Percentiles rank a stretch among this genome's conserved stretches.
phyloP scores from a whole-genome alignment of 2,888 invertebrate genomes.

The Vesta saturnalis region DNA sequence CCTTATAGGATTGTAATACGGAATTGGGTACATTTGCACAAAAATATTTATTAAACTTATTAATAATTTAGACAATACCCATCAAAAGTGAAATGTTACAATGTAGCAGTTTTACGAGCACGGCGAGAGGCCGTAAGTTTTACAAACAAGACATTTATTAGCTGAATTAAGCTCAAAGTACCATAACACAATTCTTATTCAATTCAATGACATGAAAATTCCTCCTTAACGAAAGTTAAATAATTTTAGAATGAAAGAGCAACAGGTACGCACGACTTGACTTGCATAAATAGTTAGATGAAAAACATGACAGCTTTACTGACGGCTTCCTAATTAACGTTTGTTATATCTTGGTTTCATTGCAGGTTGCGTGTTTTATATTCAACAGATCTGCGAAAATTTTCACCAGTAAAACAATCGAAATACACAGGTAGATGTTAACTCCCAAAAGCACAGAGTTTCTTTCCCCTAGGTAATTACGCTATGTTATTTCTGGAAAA shows the following conservation, averaged over 20 bases:
- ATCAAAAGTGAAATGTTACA: background rate
- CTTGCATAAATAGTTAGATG: conserved; percentile 10
- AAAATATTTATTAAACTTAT: background rate
- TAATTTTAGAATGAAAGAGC: conserved; percentile 1
- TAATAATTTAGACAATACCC: background rate
- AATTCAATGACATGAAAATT: background rate
- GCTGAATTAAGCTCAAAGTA: background rate
- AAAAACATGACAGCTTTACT: conserved; percentile 16
- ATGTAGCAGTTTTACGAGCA: background rate
- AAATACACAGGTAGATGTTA: conserved; percentile 33
- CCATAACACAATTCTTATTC: background rate
- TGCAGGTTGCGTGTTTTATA: conserved; percentile 23
- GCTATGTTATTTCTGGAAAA: conserved; percentile 40
- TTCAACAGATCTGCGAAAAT: conserved; percentile 23
- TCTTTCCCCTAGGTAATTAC: conserved; percentile 38
- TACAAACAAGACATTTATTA: conserved; percentile 1
- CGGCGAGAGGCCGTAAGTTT: background rate
- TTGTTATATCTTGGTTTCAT: conserved; percentile 8
- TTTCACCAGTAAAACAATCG: conserved; percentile 31
- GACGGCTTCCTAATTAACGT: conserved; percentile 22
- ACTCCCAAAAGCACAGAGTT: conserved; percentile 35
- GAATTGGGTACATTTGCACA: too few species aligned
- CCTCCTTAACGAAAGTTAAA: background rate
- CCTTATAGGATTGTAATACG: too few species aligned
- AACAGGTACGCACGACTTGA: conserved; percentile 10